Conservation (phyloP, 1,140 invertebrate genomes). For the Oncopeltus fasciatus region DNA sequence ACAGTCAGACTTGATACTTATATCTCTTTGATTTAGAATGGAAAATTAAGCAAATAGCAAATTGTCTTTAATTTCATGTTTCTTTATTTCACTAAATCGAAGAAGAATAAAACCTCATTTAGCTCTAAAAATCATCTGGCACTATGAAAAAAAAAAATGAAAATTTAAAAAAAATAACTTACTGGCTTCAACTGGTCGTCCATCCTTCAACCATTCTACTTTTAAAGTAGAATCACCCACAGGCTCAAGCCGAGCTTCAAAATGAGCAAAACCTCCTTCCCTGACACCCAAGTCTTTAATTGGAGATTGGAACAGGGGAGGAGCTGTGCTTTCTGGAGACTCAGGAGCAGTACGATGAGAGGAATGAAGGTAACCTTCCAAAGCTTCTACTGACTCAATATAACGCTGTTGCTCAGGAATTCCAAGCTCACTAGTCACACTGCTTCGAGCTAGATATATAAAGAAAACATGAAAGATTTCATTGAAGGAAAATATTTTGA, state of each 20-base stretch:
- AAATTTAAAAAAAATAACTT: conserved; percentile 26
- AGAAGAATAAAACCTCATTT: too few relatives aligned
- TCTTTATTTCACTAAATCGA: too few relatives aligned
- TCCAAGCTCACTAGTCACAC: conserved; percentile 70
- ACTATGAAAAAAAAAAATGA: too few relatives aligned
- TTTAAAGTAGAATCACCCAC: conserved; percentile 78
- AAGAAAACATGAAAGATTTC: background rate
- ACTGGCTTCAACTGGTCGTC: conserved; percentile 76
- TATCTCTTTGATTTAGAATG: too few relatives aligned
- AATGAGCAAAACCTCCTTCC: conserved; percentile 89
- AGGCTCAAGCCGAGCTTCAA: conserved; percentile 87
- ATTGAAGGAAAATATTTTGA: too few relatives aligned
- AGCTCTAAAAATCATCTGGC: too few relatives aligned
- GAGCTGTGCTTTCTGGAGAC: conserved; percentile 55
- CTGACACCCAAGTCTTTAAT: conserved; percentile 81
- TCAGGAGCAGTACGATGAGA: conserved; percentile 35
- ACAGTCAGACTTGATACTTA: too few relatives aligned
- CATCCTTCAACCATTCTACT: conserved; percentile 94
- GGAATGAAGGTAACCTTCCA: conserved; percentile 73
- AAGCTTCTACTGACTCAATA: conserved; percentile 80
- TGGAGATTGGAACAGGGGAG: conserved; percentile 83
- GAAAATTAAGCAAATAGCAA: too few relatives aligned
- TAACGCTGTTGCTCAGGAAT: conserved; percentile 85
- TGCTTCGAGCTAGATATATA: conserved; percentile 42
- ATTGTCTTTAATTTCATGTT: too few relatives aligned